Percentiles rank a stretch among this genome's conserved stretches.
phyloP scores from a whole-genome alignment of 1,140 invertebrate species.

The Saccostrea echinata region DNA sequence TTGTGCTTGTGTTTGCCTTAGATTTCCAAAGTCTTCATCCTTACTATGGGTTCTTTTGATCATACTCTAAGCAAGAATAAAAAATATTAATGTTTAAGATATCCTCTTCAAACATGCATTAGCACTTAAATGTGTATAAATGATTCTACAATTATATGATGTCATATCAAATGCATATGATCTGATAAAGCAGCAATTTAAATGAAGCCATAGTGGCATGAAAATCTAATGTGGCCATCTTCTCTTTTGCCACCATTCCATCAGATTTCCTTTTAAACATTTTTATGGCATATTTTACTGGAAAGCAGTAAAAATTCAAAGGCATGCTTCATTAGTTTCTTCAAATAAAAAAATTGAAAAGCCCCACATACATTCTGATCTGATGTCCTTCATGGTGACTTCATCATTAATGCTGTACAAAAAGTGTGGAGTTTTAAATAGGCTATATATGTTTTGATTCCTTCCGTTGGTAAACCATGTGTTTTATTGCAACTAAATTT shows the following conservation, averaged over 20 bases:
- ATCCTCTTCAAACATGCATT: conserved; percentile 17
- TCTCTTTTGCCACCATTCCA: conserved; percentile 9
- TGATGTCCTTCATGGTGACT: not conserved
- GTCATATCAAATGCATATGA: conserved; percentile 11
- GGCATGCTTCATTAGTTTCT: conserved; percentile 31
- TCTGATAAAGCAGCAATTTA: not conserved
- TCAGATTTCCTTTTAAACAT: not conserved
- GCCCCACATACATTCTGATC: not conserved
- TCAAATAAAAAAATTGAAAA: not conserved
- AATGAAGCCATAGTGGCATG: not conserved
- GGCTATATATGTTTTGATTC: too few species aligned
- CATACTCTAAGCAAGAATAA: not conserved
- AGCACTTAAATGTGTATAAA: conserved; percentile 36
- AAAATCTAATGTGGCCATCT: conserved; percentile 10
- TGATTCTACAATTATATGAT: conserved; percentile 13
- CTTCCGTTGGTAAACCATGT: too few species aligned
- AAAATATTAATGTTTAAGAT: conserved; percentile 36
- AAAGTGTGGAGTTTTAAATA: too few species aligned
- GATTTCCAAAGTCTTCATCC: too few species aligned
- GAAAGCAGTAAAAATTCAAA: conserved; percentile 15
- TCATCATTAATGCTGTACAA: too few species aligned
- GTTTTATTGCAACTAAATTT: too few species aligned
- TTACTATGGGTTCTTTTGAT: not conserved
- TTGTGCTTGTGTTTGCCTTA: too few species aligned
- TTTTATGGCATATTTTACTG: conserved; percentile 12